These are phyloP conservation scores for Rutilus rutilus DNA, from an alignment of 2,113 vertebrate species.

Conservation along the genomic window DNA sequence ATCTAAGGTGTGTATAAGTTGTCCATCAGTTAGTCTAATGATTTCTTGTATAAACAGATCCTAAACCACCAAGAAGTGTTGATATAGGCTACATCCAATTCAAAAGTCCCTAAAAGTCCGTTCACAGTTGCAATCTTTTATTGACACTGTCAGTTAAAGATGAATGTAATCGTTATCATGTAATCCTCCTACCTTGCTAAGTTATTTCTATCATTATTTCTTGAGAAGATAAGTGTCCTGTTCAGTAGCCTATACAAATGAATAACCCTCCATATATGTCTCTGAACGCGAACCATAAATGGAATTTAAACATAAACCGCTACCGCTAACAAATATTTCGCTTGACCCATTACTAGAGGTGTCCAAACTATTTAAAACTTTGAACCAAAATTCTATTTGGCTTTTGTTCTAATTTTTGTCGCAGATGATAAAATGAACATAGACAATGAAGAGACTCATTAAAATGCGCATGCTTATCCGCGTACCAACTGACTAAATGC, in stretches of 20 bases:
- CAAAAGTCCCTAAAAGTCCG: conserved; percentile 10
- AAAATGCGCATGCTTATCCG: background rate
- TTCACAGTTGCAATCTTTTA: background rate
- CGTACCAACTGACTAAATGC: background rate
- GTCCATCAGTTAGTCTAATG: background rate
- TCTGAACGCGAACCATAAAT: background rate
- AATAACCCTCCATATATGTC: background rate
- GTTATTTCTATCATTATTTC: background rate
- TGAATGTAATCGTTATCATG: background rate
- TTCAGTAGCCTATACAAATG: background rate
- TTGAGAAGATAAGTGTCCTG: background rate
- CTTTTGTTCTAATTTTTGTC: background rate
- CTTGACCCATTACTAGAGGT: background rate
- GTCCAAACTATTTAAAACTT: background rate
- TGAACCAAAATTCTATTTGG: background rate
- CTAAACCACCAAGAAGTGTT: background rate
- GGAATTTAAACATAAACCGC: background rate
- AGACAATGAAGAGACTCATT: background rate
- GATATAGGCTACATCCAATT: background rate
- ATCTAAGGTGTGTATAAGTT: background rate
- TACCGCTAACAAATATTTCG: background rate
- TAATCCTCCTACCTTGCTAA: no score
- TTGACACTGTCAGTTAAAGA: background rate
- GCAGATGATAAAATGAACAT: background rate
- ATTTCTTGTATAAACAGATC: background rate